phyloP scores from a whole-genome alignment of 2,113 vertebrate genomes.

The Brachypteracias leptosomus region DNA sequence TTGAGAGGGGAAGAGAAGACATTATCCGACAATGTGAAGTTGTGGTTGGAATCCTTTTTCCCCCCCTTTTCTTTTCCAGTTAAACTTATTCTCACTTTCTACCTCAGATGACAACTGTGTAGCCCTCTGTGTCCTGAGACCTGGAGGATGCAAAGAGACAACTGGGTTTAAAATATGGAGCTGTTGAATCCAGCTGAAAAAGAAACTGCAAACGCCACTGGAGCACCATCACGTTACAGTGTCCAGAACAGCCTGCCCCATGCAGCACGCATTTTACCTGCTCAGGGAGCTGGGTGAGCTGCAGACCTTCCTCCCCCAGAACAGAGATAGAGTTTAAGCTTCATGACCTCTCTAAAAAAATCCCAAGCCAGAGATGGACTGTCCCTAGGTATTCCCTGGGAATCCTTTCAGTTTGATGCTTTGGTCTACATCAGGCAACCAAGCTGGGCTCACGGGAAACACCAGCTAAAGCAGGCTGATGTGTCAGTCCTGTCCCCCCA shows the following conservation, averaged over 20 bases:
- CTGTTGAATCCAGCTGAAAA: background rate
- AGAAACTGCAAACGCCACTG: background rate
- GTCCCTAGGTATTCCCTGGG: no score
- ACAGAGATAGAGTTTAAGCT: background rate
- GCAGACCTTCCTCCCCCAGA: background rate
- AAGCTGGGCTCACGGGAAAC: background rate
- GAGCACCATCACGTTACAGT: accelerated
- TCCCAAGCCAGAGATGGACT: background rate
- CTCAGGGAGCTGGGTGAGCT: background rate
- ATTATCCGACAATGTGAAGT: background rate
- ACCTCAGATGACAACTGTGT: background rate
- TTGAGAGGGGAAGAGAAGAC: background rate
- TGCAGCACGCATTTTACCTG: accelerated
- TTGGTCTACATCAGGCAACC: accelerated
- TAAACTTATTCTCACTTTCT: background rate
- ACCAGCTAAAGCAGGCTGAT: background rate
- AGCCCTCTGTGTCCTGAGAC: background rate
- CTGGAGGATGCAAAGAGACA: background rate
- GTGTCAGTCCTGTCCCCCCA: no score
- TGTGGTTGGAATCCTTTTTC: background rate
- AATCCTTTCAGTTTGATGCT: background rate
- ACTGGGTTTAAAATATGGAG: background rate
- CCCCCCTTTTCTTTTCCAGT: background rate
- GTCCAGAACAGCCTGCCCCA: background rate
- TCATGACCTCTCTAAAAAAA: background rate